These are phyloP conservation scores for Aptenodytes patagonicus DNA, from an alignment of 2,113 vertebrate genomes.

Conservation along the genomic window DNA sequence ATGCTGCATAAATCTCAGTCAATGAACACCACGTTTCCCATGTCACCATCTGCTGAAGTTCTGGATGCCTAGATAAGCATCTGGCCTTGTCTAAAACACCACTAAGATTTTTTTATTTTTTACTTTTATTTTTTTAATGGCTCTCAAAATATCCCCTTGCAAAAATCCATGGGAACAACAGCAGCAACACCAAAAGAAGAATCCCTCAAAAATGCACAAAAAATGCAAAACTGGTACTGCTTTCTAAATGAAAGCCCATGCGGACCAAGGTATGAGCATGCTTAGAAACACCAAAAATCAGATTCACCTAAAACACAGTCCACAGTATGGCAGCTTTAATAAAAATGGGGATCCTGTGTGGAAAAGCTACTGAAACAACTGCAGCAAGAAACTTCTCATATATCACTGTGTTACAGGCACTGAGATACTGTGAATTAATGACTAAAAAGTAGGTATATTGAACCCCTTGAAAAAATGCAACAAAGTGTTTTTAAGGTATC, in stretches of 20 bases:
- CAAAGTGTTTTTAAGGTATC: not conserved
- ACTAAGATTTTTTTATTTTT: not conserved
- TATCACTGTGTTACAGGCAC: not conserved
- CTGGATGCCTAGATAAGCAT: conserved; percentile 27
- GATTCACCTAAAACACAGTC: not conserved
- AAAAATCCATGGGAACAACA: not conserved
- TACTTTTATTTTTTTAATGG: not conserved
- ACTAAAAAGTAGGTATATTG: not conserved
- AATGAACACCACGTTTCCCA: not conserved
- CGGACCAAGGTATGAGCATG: not conserved
- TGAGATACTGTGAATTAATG: not conserved
- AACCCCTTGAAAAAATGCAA: not conserved
- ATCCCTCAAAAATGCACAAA: not conserved
- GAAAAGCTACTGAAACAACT: not conserved
- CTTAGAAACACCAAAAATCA: not conserved
- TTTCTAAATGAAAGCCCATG: not conserved
- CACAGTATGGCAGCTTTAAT: not conserved
- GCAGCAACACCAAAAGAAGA: not conserved
- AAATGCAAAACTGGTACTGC: not conserved
- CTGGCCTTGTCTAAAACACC: not conserved
- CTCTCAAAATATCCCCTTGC: not conserved
- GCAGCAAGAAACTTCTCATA: not conserved
- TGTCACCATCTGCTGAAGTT: not conserved
- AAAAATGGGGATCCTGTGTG: not conserved
- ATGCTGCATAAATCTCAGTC: not conserved